A percentile compares a stretch with the other conserved stretches of the same genome.
These are phyloP conservation scores for Eupithecia pulchellata DNA, from an alignment of 2,888 invertebrate species.

Conservation along the genomic window DNA sequence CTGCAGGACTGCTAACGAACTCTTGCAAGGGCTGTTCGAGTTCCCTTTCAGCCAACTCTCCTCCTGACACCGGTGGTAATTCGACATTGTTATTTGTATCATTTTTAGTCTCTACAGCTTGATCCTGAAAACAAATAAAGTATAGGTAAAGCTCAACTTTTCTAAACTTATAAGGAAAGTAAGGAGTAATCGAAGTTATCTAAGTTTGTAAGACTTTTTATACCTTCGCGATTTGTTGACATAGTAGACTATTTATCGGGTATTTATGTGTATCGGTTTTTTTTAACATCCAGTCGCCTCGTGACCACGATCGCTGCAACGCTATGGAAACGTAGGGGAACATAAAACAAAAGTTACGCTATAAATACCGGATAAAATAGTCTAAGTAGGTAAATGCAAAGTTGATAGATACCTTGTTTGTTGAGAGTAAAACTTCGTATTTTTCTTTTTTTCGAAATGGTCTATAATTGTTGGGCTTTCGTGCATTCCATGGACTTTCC, in stretches of 20 bases:
- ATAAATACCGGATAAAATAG: too few species aligned
- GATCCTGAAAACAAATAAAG: conserved; percentile 49
- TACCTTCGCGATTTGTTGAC: too few species aligned
- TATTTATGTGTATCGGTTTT: too few species aligned
- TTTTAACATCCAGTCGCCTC: too few species aligned
- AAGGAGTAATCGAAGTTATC: too few species aligned
- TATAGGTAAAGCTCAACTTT: neutral
- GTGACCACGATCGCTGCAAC: too few species aligned
- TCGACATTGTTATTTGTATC: conserved; percentile 65
- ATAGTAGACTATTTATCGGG: too few species aligned
- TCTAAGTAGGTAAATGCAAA: too few species aligned
- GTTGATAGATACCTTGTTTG: conserved; percentile 42
- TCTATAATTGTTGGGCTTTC: conserved; percentile 66
- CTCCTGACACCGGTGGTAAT: conserved; percentile 23
- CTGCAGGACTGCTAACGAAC: conserved; percentile 8
- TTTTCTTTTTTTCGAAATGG: conserved; percentile 64
- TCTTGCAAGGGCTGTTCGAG: conserved; percentile 20
- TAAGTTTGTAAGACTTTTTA: too few species aligned
- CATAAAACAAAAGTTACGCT: too few species aligned
- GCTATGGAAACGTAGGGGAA: too few species aligned
- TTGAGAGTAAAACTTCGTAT: conserved; percentile 32
- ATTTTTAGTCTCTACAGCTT: conserved; percentile 43
- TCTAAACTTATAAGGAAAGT: neutral
- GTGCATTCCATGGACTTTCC: conserved; percentile 86
- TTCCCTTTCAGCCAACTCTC: conserved; percentile 27